These are phyloP conservation scores for Drosophila kanekoi DNA, from an alignment of 2,888 invertebrate genomes.

Conservation along the genomic window DNA sequence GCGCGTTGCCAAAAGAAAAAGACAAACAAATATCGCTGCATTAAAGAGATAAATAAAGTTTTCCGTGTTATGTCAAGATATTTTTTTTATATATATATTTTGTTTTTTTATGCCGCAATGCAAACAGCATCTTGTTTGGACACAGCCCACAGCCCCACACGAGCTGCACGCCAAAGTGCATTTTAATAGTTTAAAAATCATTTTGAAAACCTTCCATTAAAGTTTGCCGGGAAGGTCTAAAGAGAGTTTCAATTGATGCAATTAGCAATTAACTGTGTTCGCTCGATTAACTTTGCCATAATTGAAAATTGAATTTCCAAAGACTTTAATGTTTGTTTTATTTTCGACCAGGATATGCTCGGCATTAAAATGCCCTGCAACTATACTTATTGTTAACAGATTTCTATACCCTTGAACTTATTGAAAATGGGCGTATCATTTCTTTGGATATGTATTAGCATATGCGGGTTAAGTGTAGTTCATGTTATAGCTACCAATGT, in stretches of 20 bases:
- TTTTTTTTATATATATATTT: conserved; percentile 1
- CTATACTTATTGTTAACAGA: too few relatives aligned
- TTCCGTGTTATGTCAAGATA: conserved; percentile 6
- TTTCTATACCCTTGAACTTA: too few relatives aligned
- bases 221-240: conserved; percentile 19
- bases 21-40: conserved; percentile 1
- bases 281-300: conserved; percentile 6
- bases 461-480: too few relatives aligned
- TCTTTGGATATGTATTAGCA: too few relatives aligned
- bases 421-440: too few relatives aligned
- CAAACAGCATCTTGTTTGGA: conserved; percentile 16
- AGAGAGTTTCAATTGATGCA: conserved; percentile 20
- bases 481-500: too few relatives aligned
- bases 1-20: conserved; percentile 1
- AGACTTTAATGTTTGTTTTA: neutral
- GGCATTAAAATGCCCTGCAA: too few relatives aligned
- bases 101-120: conserved; percentile 13
- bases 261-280: conserved; percentile 10
- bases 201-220: conserved; percentile 39
- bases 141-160: neutral
- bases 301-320: neutral
- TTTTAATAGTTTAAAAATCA: conserved; percentile 47
- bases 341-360: neutral
- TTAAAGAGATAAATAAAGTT: conserved; percentile 18
- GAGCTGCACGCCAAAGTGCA: conserved; percentile 7